phyloP scores from a whole-genome alignment of 2,888 invertebrate genomes.

The Lissonota sp. region DNA sequence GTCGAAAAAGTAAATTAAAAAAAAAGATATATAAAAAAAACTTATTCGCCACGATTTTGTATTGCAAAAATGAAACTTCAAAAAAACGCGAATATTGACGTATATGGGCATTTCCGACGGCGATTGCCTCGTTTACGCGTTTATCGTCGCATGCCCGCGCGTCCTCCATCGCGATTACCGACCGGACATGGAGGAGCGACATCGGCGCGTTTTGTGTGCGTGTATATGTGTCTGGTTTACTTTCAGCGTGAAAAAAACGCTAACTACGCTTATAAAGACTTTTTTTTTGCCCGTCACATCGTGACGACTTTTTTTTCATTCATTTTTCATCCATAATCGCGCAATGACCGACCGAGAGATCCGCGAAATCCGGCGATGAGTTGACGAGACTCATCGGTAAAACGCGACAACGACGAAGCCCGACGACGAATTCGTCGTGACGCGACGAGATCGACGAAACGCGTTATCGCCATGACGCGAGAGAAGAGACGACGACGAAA shows the following conservation, averaged over 20 bases:
- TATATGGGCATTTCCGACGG: conserved; percentile 24
- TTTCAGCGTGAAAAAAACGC: too few species aligned
- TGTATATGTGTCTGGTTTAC: too few species aligned
- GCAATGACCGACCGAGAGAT: too few species aligned
- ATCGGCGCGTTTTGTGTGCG: conserved; percentile 5
- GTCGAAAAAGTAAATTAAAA: too few species aligned
- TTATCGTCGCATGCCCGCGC: conserved; percentile 32
- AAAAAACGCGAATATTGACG: neutral
- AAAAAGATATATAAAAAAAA: conserved; percentile 12
- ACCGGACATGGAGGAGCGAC: conserved; percentile 16
- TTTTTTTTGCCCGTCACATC: too few species aligned
- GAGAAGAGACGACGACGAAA: conserved; percentile 8
- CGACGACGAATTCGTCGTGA: neutral
- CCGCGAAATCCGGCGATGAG: too few species aligned
- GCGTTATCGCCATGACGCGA: neutral
- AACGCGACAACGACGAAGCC: too few species aligned
- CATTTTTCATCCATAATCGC: neutral
- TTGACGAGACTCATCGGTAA: too few species aligned
- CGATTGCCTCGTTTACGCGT: conserved; percentile 27
- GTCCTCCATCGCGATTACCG: conserved; percentile 23
- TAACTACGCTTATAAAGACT: too few species aligned
- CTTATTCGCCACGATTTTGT: neutral
- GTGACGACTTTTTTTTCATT: neutral
- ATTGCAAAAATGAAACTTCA: neutral
- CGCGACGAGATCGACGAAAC: too few species aligned